Conservation (phyloP, 2,113 vertebrate genomes). For the Carlito syrichta region DNA sequence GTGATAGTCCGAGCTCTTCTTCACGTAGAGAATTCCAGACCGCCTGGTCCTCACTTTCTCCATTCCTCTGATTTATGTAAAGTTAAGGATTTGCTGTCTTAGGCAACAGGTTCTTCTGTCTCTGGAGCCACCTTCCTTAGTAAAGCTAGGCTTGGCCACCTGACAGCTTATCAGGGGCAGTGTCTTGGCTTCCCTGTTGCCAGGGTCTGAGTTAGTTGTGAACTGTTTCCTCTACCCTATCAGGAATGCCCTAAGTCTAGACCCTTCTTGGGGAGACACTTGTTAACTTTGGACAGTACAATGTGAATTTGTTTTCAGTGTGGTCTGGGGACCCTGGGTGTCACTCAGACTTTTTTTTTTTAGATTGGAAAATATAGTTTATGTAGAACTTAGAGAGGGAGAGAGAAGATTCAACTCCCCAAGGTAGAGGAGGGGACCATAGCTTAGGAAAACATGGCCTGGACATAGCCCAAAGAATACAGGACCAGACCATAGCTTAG, state of each 20-base stretch:
- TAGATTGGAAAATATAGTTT: too few relatives aligned
- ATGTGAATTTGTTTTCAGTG: neutral
- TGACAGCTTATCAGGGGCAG: neutral
- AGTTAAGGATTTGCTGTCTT: constrained; percentile 15
- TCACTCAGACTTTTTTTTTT: too few relatives aligned
- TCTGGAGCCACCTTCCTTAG: neutral
- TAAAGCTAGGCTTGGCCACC: neutral
- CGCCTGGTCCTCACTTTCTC: neutral
- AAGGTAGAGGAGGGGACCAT: too few relatives aligned
- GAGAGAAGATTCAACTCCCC: too few relatives aligned
- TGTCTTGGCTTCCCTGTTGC: constrained; percentile 34
- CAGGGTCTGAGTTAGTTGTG: neutral
- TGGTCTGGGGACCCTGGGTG: neutral
- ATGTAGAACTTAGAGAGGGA: too few relatives aligned
- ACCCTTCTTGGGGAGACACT: neutral
- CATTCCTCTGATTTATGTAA: constrained; percentile 2
- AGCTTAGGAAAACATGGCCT: too few relatives aligned
- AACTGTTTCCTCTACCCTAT: neutral
- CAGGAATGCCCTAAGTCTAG: neutral
- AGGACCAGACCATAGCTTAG: too few relatives aligned
- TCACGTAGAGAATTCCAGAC: neutral
- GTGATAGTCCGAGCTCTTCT: neutral
- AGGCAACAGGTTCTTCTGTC: constrained; percentile 5
- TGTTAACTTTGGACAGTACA: neutral
- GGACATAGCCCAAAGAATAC: too few relatives aligned